A percentile compares a stretch with the other conserved stretches of the same genome.
Conservation (phyloP, 1,140 invertebrate species). For the Sminthurides bifidus region DNA sequence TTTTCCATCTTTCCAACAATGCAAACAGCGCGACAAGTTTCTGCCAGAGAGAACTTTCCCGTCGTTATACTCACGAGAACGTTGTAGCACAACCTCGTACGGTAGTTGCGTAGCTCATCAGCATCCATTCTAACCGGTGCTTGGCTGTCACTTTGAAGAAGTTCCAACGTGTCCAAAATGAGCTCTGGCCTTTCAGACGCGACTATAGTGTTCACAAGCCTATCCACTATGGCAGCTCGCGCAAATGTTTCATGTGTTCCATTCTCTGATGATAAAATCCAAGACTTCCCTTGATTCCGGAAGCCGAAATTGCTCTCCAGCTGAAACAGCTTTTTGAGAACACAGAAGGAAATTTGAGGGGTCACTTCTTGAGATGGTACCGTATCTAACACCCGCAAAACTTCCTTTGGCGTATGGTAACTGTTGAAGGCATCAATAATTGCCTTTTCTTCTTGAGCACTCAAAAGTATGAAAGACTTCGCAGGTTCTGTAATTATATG, state of each 20-base stretch:
- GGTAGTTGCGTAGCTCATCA: slow-evolving; percentile 40
- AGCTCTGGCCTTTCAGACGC: slow-evolving; percentile 36
- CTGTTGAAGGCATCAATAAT: slow-evolving; percentile 34
- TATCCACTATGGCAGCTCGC: slow-evolving; percentile 37
- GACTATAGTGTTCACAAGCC: slow-evolving; percentile 40
- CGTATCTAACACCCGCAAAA: slow-evolving; percentile 33
- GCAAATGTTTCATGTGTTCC: slow-evolving; percentile 35
- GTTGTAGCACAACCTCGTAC: slow-evolving; percentile 48
- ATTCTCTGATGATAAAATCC: slow-evolving; percentile 17
- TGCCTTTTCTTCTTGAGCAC: slow-evolving; percentile 28
- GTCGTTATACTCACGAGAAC: slow-evolving; percentile 48
- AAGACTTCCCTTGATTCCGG: slow-evolving; percentile 30
- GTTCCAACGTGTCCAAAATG: slow-evolving; percentile 39
- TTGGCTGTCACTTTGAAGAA: slow-evolving; percentile 36
- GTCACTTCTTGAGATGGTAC: slow-evolving; percentile 42
- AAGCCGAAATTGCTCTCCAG: slow-evolving; percentile 40
- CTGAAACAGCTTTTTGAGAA: slow-evolving; percentile 42
- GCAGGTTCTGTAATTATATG: slow-evolving; percentile 13
- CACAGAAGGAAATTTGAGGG: slow-evolving; percentile 41
- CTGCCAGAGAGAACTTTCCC: slow-evolving; percentile 46
- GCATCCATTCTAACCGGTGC: slow-evolving; percentile 1
- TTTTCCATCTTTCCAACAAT: slow-evolving; percentile 36
- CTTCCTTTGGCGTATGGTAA: slow-evolving; percentile 31
- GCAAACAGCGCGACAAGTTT: slow-evolving; percentile 48
- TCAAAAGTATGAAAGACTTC: slow-evolving; percentile 17